Base-by-base conservation (phyloP, 2,797 vertebrate genomes). In the Syndactyla subalaris region DNA sequence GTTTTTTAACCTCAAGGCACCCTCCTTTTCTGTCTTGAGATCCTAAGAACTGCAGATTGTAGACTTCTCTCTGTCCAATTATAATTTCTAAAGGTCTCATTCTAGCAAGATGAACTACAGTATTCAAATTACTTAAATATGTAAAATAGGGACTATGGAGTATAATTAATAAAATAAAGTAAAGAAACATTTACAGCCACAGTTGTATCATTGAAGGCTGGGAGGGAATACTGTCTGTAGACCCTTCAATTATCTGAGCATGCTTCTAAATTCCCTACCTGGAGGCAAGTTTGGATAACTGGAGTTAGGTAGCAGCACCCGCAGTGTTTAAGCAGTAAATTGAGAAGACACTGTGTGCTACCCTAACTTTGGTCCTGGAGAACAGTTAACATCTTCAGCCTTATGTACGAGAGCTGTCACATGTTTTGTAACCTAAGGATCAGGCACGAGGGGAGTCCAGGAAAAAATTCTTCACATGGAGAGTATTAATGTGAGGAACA, bases 1-100 rank as follows among this genome's bases (percentile, higher is more conserved):
- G 24, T 59, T 76, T 83, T 94, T 89, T 93, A 93, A 93, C 85
- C 83, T 95, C 22, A 1, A 71, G 76, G 83, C 39, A 67, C 43
- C 43, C 26, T 87, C 21, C 65, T 91, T 95, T 66, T 66, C 73
- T 67, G 92, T 83, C 87, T 74, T 83, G 79, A 90, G 83, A 81
- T 46, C 63, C 65, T 59, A 54, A 91, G 89, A 78, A 94, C 92
- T 93, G 78, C 95, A 95, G 93, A 89, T 84, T 94, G 79, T 8
- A 95, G 93, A 91, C 86, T 96, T 96, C 66, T 88, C 75, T 68
- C 76, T 88, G 70, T 81, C 38, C 88, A 96, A 77, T 97, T 96
- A 76, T 76, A 88, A 96, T 95, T 97, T 92, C 89, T 94, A 89
- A 95, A 95, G 89, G 85, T 95, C 80, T 97, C 29, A 34, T 96